These are phyloP conservation scores for Cyprinodon brontotheroides DNA, from an alignment of 2,113 vertebrate species.

Conservation along the genomic window DNA sequence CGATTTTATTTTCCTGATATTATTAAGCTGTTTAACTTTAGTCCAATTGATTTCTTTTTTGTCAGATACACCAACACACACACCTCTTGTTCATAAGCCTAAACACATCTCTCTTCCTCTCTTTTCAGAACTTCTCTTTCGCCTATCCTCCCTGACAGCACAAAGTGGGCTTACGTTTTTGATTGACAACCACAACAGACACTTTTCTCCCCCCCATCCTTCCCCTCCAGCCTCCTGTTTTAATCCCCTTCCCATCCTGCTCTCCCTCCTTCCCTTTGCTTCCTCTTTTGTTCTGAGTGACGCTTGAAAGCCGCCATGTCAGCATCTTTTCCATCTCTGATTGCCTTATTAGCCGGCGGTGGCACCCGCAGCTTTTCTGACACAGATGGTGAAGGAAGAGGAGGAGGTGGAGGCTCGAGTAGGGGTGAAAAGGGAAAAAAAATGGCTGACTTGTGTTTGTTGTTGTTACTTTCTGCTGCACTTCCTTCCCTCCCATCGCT, in stretches of 20 bases:
- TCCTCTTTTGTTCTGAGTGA: constrained; percentile 82
- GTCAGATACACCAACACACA: constrained; percentile 31
- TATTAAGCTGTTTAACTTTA: constrained; percentile 38
- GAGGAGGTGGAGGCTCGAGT: constrained; percentile 57
- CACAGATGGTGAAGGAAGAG: constrained; percentile 77
- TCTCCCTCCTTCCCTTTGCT: constrained; percentile 56
- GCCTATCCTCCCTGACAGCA: constrained; percentile 73
- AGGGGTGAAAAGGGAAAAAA: constrained; percentile 41
- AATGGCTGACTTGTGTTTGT: constrained; percentile 77
- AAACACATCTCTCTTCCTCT: constrained; percentile 80
- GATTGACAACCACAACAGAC: constrained; percentile 84
- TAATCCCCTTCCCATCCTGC: constrained; percentile 70
- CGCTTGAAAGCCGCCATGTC: constrained; percentile 81
- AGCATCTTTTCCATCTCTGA: constrained; percentile 84
- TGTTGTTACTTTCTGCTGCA: constrained; percentile 64
- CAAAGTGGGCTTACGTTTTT: constrained; percentile 78
- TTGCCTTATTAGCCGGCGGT: constrained; percentile 85
- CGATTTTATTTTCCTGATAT: not conserved
- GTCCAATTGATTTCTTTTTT: constrained; percentile 29
- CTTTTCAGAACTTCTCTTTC: constrained; percentile 72
- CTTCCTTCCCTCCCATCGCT: constrained; percentile 58
- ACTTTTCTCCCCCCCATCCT: constrained; percentile 33
- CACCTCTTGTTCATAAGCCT: constrained; percentile 60
- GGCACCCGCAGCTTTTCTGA: constrained; percentile 79
- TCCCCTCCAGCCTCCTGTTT: constrained; percentile 56